Base-by-base conservation (phyloP, 2,888 invertebrate species). In the Myopa tessellatipennis region DNA sequence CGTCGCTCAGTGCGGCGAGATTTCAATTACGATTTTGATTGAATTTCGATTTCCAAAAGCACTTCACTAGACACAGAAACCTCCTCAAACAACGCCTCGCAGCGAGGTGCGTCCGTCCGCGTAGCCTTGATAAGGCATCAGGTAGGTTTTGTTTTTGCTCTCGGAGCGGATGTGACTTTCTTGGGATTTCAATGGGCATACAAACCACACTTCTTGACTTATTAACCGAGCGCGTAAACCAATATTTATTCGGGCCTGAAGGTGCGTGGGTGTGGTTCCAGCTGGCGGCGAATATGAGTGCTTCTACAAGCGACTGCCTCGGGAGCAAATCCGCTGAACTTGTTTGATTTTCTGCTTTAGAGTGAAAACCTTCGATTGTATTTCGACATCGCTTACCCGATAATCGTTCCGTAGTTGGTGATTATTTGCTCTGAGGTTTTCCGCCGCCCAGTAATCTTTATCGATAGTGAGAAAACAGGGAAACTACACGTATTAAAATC, bases 31-130 rank as follows among this genome's bases (percentile, higher is more conserved):
- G 75, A 75, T 75, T 77, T 78, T 78, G 79, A 81, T 80, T 81
- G 81, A 80, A 79, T 81, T 79, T 71, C 78, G 81, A 80, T 80
- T 78, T 79, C 63, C 73, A 80, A 77, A 81, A 79, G 71, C 76
- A 79, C 77, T 73, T 73, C 61, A 40, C 61, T 18, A 63, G 45
- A n/a, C 16, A 5, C 55, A 12, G 16, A n/a, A 10, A 14, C 14
- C 50, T 50, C 50, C 50, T 50, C 50, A 1, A 50, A 26, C 26
- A 14, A 50, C 50, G 50, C 50, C 10, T 10, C 50, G 50, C 50
- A 14, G 14, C 50, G 50, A 8, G 50, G 14, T 14, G 50, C 50
- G 50, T 10, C 50, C 14, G 50, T 50, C 50, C 8, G 50, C 50
- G 55, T 6, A 55, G 55, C 58, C 36, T 50, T 34, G 74, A 74